Conservation (phyloP, 1,140 invertebrate species). For the Hylaeus volcanicus region DNA sequence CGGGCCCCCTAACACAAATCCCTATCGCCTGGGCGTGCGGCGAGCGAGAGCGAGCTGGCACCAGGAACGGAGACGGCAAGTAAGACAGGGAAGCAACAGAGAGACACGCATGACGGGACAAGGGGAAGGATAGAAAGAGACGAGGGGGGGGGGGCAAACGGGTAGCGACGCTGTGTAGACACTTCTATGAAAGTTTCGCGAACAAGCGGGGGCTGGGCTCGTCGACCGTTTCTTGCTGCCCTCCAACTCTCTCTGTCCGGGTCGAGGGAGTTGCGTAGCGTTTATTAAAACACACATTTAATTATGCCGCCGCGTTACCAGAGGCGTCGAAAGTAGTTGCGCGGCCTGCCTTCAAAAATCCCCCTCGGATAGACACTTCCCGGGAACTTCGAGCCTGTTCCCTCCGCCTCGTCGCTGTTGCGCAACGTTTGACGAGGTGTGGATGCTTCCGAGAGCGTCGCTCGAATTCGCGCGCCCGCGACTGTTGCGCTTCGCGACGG, state of each 20-base stretch:
- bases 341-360: not conserved
- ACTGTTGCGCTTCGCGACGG: too few relatives aligned
- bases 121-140: slow-evolving; percentile 52
- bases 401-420: too few relatives aligned
- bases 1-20: slow-evolving; percentile 66
- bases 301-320: slow-evolving; percentile 16
- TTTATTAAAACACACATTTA: slow-evolving; percentile 37
- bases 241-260: not conserved
- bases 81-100: slow-evolving; percentile 17
- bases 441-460: too few relatives aligned
- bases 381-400: too few relatives aligned
- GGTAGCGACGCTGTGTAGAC: slow-evolving; percentile 55
- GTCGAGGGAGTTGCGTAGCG: slow-evolving; percentile 2
- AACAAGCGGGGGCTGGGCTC: slow-evolving; percentile 18
- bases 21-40: slow-evolving; percentile 52
- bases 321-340: not conserved
- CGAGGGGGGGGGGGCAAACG: not conserved
- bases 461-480: too few relatives aligned
- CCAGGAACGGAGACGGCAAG: not conserved
- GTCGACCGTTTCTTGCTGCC: slow-evolving; percentile 49
- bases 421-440: too few relatives aligned
- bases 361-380: too few relatives aligned
- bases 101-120: slow-evolving; percentile 31
- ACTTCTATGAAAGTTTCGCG: slow-evolving; percentile 67
- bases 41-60: slow-evolving; percentile 20